Evolutionary conservation across 2,888 invertebrate genomes (phyloP).

Genomic region (Netelia inedita): DNA sequence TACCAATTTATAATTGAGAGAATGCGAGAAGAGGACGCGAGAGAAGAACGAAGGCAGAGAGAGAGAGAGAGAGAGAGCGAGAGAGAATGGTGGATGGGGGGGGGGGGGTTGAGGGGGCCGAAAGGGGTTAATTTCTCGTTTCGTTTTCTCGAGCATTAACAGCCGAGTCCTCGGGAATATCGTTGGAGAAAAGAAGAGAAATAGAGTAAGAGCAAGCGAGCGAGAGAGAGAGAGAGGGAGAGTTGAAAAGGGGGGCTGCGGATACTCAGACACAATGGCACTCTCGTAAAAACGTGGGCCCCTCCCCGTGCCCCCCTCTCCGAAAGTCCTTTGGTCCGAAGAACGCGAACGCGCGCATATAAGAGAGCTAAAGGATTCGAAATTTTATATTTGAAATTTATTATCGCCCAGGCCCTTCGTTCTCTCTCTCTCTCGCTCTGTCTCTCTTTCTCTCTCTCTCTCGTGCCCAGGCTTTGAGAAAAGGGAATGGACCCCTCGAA

Average conservation of each 20-base stretch:
- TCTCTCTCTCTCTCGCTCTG: conserved; percentile 38
- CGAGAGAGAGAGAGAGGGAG: conserved; percentile 37
- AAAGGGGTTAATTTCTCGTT: conserved; percentile 65
- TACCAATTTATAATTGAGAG: conserved; percentile 64
- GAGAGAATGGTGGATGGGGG: too few species aligned
- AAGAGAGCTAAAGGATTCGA: conserved; percentile 75
- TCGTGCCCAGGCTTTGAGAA: conserved; percentile 28
- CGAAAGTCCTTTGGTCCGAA: conserved; percentile 55
- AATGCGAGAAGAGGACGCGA: conserved; percentile 48
- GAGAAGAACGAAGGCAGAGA: neutral
- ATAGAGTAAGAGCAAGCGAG: conserved; percentile 52
- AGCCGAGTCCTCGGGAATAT: conserved; percentile 58
- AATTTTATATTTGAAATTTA: conserved; percentile 85
- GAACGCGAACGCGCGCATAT: conserved; percentile 64
- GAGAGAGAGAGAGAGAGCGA: neutral
- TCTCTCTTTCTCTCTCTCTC: conserved; percentile 41
- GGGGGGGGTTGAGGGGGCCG: neutral
- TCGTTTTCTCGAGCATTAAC: conserved; percentile 61
- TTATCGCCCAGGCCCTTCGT: conserved; percentile 79
- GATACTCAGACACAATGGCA: conserved; percentile 78
- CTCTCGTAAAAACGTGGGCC: conserved; percentile 76
- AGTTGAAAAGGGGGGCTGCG: conserved; percentile 71
- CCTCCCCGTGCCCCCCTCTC: conserved; percentile 63
- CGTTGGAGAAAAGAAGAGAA: conserved; percentile 45
- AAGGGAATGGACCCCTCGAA: conserved; percentile 51